Conservation (phyloP, 1,140 invertebrate species). For the Oncopodura yosiiana region DNA sequence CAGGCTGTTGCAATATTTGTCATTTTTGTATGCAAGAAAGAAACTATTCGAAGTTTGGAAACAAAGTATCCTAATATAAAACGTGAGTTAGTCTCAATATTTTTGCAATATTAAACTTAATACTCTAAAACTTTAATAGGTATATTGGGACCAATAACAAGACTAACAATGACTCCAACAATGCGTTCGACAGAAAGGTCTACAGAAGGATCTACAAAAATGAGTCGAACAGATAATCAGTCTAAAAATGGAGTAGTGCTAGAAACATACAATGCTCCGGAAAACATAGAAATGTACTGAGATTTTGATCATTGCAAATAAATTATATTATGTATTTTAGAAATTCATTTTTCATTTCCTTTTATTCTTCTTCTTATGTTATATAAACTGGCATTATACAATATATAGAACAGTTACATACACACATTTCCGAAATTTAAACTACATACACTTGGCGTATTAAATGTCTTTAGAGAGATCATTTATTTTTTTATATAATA, state of each 20-base stretch:
- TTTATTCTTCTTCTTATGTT: no score
- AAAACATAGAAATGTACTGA: no score
- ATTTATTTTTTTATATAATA: no score
- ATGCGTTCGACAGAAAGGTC: slow-evolving; percentile 2
- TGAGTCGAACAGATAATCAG: slow-evolving; percentile 13
- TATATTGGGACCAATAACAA: slow-evolving; percentile 1
- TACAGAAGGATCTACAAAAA: slow-evolving; percentile 14
- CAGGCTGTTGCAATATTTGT: slow-evolving; percentile 80
- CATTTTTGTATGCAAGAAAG: slow-evolving; percentile 70
- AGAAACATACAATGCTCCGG: no score
- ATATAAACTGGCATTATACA: no score
- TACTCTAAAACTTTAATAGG: background rate
- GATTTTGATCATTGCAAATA: no score
- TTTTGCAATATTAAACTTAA: background rate
- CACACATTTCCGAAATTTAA: no score
- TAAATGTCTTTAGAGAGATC: no score
- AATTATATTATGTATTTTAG: no score
- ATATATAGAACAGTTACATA: no score
- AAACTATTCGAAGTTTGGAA: slow-evolving; percentile 14
- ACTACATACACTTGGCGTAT: no score
- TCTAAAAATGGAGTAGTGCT: slow-evolving; percentile 5
- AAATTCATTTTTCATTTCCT: no score
- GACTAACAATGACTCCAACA: slow-evolving; percentile 10
- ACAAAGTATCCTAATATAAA: slow-evolving; percentile 14
- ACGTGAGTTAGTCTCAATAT: background rate